A percentile compares a stretch with the other conserved stretches of the same genome.
phyloP scores from a whole-genome alignment of 2,113 vertebrate genomes.

The Butastur rufipennis region DNA sequence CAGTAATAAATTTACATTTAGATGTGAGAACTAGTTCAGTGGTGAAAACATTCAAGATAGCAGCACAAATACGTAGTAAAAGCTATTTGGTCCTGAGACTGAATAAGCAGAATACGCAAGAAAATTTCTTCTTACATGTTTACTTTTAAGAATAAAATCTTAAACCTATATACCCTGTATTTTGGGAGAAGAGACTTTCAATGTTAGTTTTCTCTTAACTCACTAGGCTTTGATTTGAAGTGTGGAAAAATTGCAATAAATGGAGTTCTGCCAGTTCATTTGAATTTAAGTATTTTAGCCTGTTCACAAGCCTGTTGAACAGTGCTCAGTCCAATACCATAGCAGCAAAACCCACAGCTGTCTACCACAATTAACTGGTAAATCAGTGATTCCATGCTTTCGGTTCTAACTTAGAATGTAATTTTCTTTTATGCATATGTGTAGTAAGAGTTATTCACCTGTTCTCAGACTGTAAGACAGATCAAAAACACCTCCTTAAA shows the following conservation, averaged over 20 bases:
- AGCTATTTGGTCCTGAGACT: slow-evolving; percentile 20
- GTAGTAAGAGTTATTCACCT: neutral
- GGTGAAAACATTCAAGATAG: neutral
- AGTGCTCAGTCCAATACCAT: neutral
- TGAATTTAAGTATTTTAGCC: neutral
- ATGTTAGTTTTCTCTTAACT: neutral
- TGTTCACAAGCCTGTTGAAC: neutral
- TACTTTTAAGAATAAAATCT: slow-evolving; percentile 10
- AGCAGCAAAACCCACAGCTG: neutral
- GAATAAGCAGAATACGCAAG: slow-evolving; percentile 4
- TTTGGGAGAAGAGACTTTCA: neutral
- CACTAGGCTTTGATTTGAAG: neutral
- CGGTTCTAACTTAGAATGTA: neutral
- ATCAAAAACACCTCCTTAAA: neutral
- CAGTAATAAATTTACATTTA: neutral
- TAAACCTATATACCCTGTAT: neutral
- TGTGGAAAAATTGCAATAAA: neutral
- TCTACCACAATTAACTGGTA: neutral
- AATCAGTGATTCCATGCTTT: neutral
- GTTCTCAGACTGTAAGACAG: neutral
- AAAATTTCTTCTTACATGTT: neutral
- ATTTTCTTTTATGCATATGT: neutral
- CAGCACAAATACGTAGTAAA: neutral
- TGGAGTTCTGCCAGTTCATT: neutral
- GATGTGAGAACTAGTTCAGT: neutral